Conservation (phyloP, 2,797 vertebrate species). For the Melanotaenia boesemani region DNA sequence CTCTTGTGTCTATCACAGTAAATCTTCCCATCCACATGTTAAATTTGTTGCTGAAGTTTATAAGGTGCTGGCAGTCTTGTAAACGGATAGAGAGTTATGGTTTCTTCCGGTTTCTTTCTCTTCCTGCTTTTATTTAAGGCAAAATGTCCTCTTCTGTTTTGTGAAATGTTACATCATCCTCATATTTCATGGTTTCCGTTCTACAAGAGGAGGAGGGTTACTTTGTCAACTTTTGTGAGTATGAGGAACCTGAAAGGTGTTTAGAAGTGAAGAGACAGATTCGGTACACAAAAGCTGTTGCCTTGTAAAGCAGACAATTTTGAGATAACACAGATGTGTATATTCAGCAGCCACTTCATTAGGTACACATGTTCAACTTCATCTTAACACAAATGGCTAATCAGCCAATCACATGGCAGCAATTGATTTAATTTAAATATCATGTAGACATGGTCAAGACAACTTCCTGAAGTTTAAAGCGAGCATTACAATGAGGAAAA, state of each 20-base stretch:
- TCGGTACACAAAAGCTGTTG: slow-evolving; percentile 48
- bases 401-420: background rate
- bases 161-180: slow-evolving; percentile 73
- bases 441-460: slow-evolving; percentile 1
- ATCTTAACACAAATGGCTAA: background rate
- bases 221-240: slow-evolving; percentile 44
- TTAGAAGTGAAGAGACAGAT: slow-evolving; percentile 70
- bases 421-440: background rate
- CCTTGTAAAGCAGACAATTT: slow-evolving; percentile 29
- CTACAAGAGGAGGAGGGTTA: background rate
- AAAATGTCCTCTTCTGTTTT: slow-evolving; percentile 64
- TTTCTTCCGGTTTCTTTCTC: slow-evolving; percentile 59
- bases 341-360: background rate
- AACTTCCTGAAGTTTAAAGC: background rate
- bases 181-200: slow-evolving; percentile 63
- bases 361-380: background rate
- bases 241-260: slow-evolving; percentile 64
- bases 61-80: slow-evolving; percentile 74
- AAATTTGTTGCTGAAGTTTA: slow-evolving; percentile 71
- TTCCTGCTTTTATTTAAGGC: slow-evolving; percentile 79
- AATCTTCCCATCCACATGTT: slow-evolving; percentile 63
- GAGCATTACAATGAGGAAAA: background rate
- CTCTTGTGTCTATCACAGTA: slow-evolving; percentile 37
- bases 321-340: slow-evolving; percentile 49
- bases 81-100: slow-evolving; percentile 79